phyloP scores from a whole-genome alignment of 2,113 vertebrate species.

The Jacana jacana region DNA sequence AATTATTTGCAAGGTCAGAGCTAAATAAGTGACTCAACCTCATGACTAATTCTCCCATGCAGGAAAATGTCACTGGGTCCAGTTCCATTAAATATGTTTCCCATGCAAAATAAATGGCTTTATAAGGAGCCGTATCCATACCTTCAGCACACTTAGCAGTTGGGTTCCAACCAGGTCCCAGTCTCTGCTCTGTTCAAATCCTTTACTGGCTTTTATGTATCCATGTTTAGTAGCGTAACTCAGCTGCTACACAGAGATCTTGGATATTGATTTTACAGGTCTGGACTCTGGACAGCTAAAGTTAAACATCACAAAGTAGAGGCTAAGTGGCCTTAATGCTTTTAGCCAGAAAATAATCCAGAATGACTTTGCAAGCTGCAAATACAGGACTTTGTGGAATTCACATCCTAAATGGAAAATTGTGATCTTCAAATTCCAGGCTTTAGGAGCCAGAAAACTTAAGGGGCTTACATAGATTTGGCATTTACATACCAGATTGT shows the following conservation, averaged over 20 bases:
- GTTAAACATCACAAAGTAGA: background rate
- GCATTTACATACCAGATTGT: fast-evolving
- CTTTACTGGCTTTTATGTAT: background rate
- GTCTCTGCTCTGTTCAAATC: background rate
- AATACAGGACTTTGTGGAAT: background rate
- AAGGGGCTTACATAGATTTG: background rate
- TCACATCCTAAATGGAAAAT: background rate
- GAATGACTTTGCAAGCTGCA: background rate
- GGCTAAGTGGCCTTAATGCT: background rate
- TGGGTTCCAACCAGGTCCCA: background rate
- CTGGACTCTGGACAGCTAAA: background rate
- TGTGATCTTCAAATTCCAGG: background rate
- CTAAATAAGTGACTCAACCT: background rate
- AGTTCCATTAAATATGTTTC: background rate
- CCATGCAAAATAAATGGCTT: background rate
- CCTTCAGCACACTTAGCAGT: fast-evolving
- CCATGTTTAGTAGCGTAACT: background rate
- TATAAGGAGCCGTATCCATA: background rate
- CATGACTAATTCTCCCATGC: background rate
- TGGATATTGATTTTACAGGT: background rate
- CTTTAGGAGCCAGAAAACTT: background rate
- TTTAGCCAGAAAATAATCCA: background rate
- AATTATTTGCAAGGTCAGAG: background rate
- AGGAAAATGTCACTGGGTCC: background rate
- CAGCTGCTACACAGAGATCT: background rate